Percentiles rank a stretch among this genome's conserved stretches.
phyloP scores from a whole-genome alignment of 2,113 vertebrate genomes.

The Haplotaxodon microlepis region DNA sequence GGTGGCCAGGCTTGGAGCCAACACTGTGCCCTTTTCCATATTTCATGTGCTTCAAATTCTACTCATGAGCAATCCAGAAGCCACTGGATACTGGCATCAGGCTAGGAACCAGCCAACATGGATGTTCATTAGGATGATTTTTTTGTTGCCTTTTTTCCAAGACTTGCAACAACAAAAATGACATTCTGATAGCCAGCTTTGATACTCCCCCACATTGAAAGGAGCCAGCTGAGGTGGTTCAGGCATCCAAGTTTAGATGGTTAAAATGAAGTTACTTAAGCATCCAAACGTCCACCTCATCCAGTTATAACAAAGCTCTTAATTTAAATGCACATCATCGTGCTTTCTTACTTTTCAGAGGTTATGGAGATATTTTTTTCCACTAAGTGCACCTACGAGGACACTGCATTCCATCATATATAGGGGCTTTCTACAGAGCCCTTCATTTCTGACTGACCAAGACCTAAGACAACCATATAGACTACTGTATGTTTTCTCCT shows the following conservation, averaged over 20 bases:
- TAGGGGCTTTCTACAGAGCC: background rate
- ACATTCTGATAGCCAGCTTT: background rate
- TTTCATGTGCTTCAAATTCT: constrained; percentile 50
- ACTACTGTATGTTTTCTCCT: background rate
- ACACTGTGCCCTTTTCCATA: constrained; percentile 48
- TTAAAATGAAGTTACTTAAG: background rate
- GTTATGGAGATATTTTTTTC: background rate
- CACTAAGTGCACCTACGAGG: background rate
- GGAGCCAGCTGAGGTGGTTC: background rate
- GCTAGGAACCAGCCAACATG: background rate
- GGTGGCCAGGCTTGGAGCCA: constrained; percentile 45
- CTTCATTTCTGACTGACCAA: background rate
- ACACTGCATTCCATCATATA: background rate
- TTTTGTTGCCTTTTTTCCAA: background rate
- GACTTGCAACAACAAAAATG: background rate
- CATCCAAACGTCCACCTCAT: background rate
- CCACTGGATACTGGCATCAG: background rate
- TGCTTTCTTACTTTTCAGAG: background rate
- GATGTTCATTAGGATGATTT: background rate
- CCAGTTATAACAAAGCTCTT: background rate
- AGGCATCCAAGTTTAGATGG: background rate
- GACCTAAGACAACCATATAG: background rate
- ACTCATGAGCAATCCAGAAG: constrained; percentile 1
- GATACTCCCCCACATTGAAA: background rate
- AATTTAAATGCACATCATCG: background rate